Conservation (phyloP, 2,797 vertebrate species). For the Epinephelus awoara region DNA sequence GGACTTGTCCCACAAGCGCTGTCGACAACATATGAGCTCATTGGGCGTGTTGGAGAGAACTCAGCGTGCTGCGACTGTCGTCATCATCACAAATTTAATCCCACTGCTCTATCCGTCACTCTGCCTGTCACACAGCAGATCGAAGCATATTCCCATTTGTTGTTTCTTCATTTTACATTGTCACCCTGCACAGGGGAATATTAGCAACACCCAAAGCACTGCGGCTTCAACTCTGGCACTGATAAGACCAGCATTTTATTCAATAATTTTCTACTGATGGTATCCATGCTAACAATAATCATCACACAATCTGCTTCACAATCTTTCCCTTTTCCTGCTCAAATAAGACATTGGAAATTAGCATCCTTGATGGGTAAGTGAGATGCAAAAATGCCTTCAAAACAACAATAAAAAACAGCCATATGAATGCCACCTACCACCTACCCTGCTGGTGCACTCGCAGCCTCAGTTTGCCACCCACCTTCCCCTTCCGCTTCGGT, state of each 20-base stretch:
- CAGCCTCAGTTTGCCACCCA: conserved; percentile 74
- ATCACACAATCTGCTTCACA: not conserved
- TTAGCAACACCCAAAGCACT: not conserved
- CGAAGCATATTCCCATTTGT: not conserved
- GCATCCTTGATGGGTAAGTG: conserved; percentile 39
- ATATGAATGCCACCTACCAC: conserved; percentile 65
- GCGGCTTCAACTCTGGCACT: not conserved
- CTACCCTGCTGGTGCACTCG: conserved; percentile 66
- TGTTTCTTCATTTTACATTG: not conserved
- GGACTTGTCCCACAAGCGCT: conserved; percentile 64
- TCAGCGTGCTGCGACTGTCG: conserved; percentile 56
- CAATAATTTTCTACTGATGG: not conserved
- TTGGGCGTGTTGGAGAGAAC: conserved; percentile 67
- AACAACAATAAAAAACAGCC: conserved; percentile 45
- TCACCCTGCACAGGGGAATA: not conserved
- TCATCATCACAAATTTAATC: conserved; percentile 62
- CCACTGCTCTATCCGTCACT: conserved; percentile 41
- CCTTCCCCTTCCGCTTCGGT: conserved; percentile 73
- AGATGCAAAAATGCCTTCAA: conserved; percentile 49
- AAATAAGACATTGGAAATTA: not conserved
- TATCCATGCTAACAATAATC: conserved; percentile 2
- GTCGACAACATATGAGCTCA: conserved; percentile 75
- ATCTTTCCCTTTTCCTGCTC: not conserved
- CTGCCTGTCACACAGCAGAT: conserved; percentile 11
- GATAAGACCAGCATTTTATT: not conserved